Base-by-base conservation (phyloP, 92 coral and sea anemone species). In the Muricea muricata region DNA sequence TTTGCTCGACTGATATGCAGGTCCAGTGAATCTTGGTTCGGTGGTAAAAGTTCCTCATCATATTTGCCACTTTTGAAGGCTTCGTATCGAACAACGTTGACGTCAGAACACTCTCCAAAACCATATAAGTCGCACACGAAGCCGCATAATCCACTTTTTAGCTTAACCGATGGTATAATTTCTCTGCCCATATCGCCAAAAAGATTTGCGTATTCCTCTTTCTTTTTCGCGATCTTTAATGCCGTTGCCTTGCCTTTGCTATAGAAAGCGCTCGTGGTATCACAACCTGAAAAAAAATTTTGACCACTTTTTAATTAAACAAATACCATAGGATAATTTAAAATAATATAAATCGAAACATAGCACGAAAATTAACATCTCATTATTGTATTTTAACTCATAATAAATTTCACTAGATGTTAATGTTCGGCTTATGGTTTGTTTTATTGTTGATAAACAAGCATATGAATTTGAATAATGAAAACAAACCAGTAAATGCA, bases 41-140 rank as follows among this genome's bases (percentile, higher is more conserved):
- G n/a, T n/a, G n/a, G n/a, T n/a, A n/a, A n/a, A n/a, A n/a, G n/a
- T n/a, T n/a, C n/a, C n/a, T n/a, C n/a, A n/a, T n/a, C n/a, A n/a
- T n/a, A n/a, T n/a, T n/a, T n/a, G n/a, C n/a, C n/a, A n/a, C n/a
- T n/a, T n/a, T n/a, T n/a, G n/a, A 61, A 61, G 3, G 14, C 33
- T 61, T 61, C 13, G 25, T 61, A 61, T 31, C 70, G 70, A 61
- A 61, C 70, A 25, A 32, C 2, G n/a, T 61, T 61, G 37, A 61
- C 70, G 32, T 61, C 70, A 14, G 70, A n/a, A n/a, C n/a, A n/a
- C n/a, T n/a, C n/a, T n/a, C n/a, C n/a, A n/a, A n/a, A n/a, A n/a
- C n/a, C n/a, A 24, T 2, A 61, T 24, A 61, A 31, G 14, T 61
- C 29, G 32, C 70, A 61, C 33, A 61, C 70, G 18, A 25, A 61